These are phyloP conservation scores for Eupithecia pulchellata DNA, from an alignment of 2,888 invertebrate genomes.

Conservation along the genomic window DNA sequence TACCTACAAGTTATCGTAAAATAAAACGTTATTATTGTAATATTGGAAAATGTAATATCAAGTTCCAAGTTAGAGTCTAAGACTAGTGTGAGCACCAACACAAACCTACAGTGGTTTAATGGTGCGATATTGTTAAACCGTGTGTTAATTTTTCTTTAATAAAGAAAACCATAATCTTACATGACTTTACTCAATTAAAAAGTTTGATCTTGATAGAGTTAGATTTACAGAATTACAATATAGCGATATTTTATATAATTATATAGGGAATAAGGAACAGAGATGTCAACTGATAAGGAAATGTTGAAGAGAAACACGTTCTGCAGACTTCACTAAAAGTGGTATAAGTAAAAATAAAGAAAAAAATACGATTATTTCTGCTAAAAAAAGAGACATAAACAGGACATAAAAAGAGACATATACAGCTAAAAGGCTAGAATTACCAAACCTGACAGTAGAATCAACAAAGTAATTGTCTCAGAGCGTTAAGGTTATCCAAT, in stretches of 20 bases:
- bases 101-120: too few species aligned
- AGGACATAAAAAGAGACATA: neutral
- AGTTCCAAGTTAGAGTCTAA: too few species aligned
- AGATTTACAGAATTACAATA: neutral
- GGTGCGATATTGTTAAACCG: too few species aligned
- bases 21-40: too few species aligned
- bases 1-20: too few species aligned
- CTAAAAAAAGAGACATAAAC: neutral
- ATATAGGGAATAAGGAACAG: neutral
- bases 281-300: neutral
- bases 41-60: too few species aligned
- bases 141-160: too few species aligned
- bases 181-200: too few species aligned
- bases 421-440: too few species aligned
- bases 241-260: neutral
- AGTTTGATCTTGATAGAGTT: neutral
- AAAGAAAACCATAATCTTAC: too few species aligned
- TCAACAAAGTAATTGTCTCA: neutral
- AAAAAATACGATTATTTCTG: neutral
- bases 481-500: conserved; percentile 14
- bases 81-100: too few species aligned
- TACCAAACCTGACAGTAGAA: too few species aligned
- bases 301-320: neutral
- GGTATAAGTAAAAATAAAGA: neutral
- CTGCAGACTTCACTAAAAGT: neutral